Conservation (phyloP, 1,140 invertebrate species). For the Babylonia areolata region DNA sequence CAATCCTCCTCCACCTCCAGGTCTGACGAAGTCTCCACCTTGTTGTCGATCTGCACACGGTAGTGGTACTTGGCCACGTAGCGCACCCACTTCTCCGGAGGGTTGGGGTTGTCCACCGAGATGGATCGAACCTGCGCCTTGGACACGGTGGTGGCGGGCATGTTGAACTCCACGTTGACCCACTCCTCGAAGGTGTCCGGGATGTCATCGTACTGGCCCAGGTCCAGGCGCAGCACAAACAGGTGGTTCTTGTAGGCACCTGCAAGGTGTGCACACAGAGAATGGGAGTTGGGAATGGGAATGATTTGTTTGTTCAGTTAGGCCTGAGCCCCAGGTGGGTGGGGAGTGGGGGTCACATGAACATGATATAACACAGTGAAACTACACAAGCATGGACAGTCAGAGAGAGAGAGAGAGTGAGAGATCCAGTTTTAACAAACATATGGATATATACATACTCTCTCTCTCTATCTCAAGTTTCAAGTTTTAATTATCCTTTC, state of each 20-base stretch:
- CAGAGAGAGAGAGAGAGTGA: no score
- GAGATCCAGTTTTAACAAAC: no score
- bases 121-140: conserved; percentile 97
- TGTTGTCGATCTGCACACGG: conserved; percentile 78
- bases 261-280: conserved; percentile 79
- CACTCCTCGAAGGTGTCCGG: conserved; percentile 92
- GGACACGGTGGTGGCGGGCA: conserved; percentile 98
- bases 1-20: conserved; percentile 40
- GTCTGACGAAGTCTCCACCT: conserved; percentile 52
- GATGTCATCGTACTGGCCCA: conserved; percentile 98
- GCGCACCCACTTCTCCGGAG: conserved; percentile 98
- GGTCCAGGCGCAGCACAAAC: conserved; percentile 92
- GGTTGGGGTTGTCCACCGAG: conserved; percentile 94
- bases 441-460: no score
- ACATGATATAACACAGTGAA: no score
- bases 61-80: conserved; percentile 98
- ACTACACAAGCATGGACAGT: no score
- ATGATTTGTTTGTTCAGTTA: no score
- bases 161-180: conserved; percentile 97
- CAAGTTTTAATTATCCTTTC: no score
- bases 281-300: no score
- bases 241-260: conserved; percentile 97
- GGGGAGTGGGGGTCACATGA: no score
- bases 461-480: no score
- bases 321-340: no score